Percentiles rank a stretch among this genome's conserved stretches.
Evolutionary conservation across 2,888 invertebrate species (phyloP).

Genomic region (Rambutsinella grinnellia): DNA sequence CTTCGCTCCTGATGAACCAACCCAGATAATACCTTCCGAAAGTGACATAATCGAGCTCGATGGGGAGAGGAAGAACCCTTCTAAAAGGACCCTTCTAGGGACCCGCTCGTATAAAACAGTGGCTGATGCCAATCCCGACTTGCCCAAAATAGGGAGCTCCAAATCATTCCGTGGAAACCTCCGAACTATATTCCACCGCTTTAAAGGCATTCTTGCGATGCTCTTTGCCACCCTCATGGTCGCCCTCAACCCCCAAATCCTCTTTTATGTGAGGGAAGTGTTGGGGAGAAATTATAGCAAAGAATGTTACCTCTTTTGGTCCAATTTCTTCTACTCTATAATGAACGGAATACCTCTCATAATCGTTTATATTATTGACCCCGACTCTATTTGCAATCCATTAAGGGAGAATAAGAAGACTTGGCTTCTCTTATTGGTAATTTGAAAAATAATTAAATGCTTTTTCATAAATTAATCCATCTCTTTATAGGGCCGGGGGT

Average conservation of each 20-base stretch:
- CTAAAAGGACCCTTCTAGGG: too few relatives aligned
- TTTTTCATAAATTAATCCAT: not conserved
- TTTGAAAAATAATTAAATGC: not conserved
- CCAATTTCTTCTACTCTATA: constrained; percentile 6
- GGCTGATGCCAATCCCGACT: not conserved
- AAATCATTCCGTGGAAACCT: not conserved
- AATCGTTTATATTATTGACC: not conserved
- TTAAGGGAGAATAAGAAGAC: not conserved
- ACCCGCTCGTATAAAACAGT: too few relatives aligned
- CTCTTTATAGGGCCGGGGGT: constrained; percentile 10
- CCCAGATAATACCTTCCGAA: too few relatives aligned
- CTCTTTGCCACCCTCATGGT: constrained; percentile 8
- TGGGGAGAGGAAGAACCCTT: too few relatives aligned
- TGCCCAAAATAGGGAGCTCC: not conserved
- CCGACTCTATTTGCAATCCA: not conserved
- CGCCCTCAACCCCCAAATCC: constrained; percentile 17
- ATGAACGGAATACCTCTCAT: not conserved
- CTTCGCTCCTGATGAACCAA: too few relatives aligned
- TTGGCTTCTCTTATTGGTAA: not conserved
- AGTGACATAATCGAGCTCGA: too few relatives aligned
- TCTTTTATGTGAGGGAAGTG: not conserved
- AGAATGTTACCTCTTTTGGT: not conserved
- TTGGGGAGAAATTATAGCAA: not conserved
- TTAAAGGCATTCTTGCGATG: constrained; percentile 26
- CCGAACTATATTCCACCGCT: not conserved